Percentiles rank a stretch among this genome's conserved stretches.
Conservation (phyloP, 2,888 invertebrate species). For the Papilio gigon region DNA sequence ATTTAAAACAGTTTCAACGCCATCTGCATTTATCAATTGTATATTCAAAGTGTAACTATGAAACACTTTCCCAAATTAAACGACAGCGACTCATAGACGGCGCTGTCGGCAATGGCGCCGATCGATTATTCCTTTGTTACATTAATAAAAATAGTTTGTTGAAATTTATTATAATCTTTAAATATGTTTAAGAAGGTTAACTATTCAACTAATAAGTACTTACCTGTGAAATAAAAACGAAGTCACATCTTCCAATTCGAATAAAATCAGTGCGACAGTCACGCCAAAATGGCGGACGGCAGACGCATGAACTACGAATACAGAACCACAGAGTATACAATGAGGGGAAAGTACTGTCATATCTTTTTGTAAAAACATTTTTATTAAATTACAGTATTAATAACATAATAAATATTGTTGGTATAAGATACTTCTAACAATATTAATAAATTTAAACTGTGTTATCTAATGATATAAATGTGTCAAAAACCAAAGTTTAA, state of each 20-base stretch:
- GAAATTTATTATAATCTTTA: slow-evolving; percentile 34
- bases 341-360: neutral
- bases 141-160: slow-evolving; percentile 14
- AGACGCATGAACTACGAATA: slow-evolving; percentile 51
- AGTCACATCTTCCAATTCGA: slow-evolving; percentile 73
- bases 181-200: neutral
- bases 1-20: too few relatives aligned
- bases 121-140: slow-evolving; percentile 43
- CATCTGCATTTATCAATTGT: neutral
- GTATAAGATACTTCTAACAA: neutral
- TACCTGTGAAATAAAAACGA: slow-evolving; percentile 48
- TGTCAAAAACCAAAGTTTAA: neutral
- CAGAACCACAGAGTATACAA: slow-evolving; percentile 24
- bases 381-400: neutral
- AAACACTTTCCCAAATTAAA: slow-evolving; percentile 58
- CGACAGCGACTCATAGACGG: slow-evolving; percentile 66
- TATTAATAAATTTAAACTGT: neutral
- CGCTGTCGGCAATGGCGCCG: slow-evolving; percentile 68
- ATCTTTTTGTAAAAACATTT: neutral
- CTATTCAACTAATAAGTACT: neutral
- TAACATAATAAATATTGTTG: neutral
- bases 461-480: neutral
- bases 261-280: slow-evolving; percentile 75
- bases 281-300: slow-evolving; percentile 72
- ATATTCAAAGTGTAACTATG: slow-evolving; percentile 47